These are phyloP conservation scores for Willowsia nigromaculata DNA, from an alignment of 2,888 invertebrate species.

Conservation along the genomic window DNA sequence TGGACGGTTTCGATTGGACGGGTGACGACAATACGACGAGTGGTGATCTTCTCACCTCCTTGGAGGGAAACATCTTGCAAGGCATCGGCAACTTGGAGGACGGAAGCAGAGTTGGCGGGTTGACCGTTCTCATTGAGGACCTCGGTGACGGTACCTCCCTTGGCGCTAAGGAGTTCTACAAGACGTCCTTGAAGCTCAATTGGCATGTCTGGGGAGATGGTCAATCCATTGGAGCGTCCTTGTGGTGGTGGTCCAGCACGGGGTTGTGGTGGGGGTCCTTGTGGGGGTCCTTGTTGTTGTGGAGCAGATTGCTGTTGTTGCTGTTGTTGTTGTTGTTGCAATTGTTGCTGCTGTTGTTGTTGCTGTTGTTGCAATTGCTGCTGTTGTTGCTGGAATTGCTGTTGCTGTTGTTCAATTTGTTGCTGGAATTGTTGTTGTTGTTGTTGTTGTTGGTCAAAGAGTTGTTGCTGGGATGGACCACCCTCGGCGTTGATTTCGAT, in stretches of 20 bases:
- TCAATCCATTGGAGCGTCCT: slow-evolving; percentile 79
- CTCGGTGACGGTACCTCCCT: slow-evolving; percentile 81
- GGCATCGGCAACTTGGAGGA: slow-evolving; percentile 83
- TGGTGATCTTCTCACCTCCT: slow-evolving; percentile 83
- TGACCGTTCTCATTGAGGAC: slow-evolving; percentile 80
- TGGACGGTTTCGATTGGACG: slow-evolving; percentile 84
- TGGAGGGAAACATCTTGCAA: slow-evolving; percentile 82
- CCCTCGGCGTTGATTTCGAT: slow-evolving; percentile 39
- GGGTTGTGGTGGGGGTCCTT: slow-evolving; percentile 75
- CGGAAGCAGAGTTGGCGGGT: slow-evolving; percentile 79
- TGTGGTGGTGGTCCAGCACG: slow-evolving; percentile 78
- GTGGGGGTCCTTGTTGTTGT: slow-evolving; percentile 64
- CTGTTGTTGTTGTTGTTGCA: slow-evolving; percentile 34
- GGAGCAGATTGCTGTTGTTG: slow-evolving; percentile 61
- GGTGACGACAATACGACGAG: slow-evolving; percentile 84
- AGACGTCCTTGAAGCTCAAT: slow-evolving; percentile 81
- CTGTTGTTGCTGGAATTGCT: slow-evolving; percentile 53
- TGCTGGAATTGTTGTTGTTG: not conserved
- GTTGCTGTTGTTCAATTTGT: not conserved
- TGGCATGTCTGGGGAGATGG: slow-evolving; percentile 76
- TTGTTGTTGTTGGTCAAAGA: slow-evolving; percentile 23
- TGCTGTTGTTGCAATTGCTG: slow-evolving; percentile 57
- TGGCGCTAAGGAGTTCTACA: slow-evolving; percentile 82
- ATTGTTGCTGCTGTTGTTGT: slow-evolving; percentile 39
- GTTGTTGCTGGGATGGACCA: slow-evolving; percentile 53